Evolutionary conservation across 92 coral and sea anemone genomes (phyloP), one percentile per base, ranked within the genome.

Genomic region (Phenganax subtilis): DNA sequence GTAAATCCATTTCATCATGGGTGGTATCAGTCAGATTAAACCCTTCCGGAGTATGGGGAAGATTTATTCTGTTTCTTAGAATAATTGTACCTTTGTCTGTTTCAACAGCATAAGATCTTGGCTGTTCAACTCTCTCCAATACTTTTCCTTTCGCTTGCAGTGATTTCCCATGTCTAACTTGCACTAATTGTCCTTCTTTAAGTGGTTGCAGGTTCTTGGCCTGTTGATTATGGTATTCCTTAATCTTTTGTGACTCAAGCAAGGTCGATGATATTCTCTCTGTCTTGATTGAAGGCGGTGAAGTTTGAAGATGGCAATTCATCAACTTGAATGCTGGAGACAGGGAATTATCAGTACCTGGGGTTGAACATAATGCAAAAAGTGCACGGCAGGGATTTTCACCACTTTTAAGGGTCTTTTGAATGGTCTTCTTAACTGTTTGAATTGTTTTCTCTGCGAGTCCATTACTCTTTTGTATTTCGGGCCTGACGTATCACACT

Each of bases 381-480:
- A 61, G 25, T 61, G 67, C 67, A 61, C 6, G 67, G 67, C 67
- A 61, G 20, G 67, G 67, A 28, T 61, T 25, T 1, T 61, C 67
- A 61, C 28, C 67, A 61, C 25, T 61, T 12, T 61, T 6, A 61
- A 61, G 67, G 14, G 67, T 25, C 25, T 61, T 61, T 12, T 61
- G 6, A 61, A 61, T 61, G 15, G 67, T 61, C 11, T 67, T 64
- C 80, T 75, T 85, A 59, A 85, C 86, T 52, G 76, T 58, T 16
- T 85, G 84, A 30, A 88, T 72, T 11, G 83, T 81, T 61, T 72
- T 77, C 25, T 88, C 80, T 9, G 56, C 76, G 27, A 81, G 64
- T 20, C 91, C 88, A 82, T 88, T 88, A 47, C 85, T 77, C 76
- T 85, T 77, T 20, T 84, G 61, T 79, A 85, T 25, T 51, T 10